Percentiles rank a stretch among this genome's conserved stretches.
phyloP scores from a whole-genome alignment of 1,140 invertebrate species.

The Nilaparvata lugens region DNA sequence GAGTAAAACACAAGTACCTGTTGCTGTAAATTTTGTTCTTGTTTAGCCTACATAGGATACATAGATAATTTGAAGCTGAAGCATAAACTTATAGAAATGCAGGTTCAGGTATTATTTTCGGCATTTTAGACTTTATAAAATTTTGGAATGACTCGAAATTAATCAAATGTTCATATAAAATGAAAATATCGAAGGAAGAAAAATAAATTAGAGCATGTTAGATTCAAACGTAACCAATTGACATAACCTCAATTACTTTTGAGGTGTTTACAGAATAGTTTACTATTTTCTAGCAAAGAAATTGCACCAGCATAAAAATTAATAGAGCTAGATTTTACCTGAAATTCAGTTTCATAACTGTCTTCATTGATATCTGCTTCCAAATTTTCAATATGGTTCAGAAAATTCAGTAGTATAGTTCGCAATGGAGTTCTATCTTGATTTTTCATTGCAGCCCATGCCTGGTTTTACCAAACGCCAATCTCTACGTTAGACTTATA shows the following conservation, averaged over 20 bases:
- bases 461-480: not conserved
- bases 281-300: too few species aligned
- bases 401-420: slow-evolving; percentile 41
- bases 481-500: too few species aligned
- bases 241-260: not conserved
- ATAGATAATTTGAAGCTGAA: too few species aligned
- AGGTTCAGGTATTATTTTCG: too few species aligned
- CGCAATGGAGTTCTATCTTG: slow-evolving; percentile 35
- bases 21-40: too few species aligned
- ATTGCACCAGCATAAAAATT: too few species aligned
- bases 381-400: slow-evolving; percentile 43
- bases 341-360: slow-evolving; percentile 42
- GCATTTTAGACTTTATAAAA: too few species aligned
- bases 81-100: too few species aligned
- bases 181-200: too few species aligned
- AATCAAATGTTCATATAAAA: not conserved
- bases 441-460: slow-evolving; percentile 28
- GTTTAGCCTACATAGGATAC: too few species aligned
- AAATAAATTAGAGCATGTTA: not conserved
- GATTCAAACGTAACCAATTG: not conserved
- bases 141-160: not conserved
- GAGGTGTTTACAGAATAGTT: not conserved
- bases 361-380: slow-evolving; percentile 36
- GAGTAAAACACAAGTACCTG: too few species aligned
- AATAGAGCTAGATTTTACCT: slow-evolving; percentile 31